phyloP scores from a whole-genome alignment of 2,888 invertebrate species.

The Daptonema setosum region DNA sequence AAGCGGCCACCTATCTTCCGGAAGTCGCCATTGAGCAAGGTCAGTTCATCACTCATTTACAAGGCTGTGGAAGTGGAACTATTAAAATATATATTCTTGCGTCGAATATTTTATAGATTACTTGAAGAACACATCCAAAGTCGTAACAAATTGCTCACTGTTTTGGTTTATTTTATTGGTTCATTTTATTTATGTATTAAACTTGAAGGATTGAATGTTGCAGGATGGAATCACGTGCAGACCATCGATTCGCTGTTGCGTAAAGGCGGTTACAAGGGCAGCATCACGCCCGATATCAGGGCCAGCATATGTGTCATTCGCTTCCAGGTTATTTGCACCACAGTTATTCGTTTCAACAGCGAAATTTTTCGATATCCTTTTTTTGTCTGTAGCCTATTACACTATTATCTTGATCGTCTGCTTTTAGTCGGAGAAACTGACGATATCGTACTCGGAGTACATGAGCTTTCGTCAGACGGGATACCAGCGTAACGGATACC shows the following conservation, averaged over 20 bases:
- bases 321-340: slow-evolving; percentile 1
- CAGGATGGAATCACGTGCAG: slow-evolving; percentile 95
- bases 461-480: too few relatives aligned
- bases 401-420: too few relatives aligned
- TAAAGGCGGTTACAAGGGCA: slow-evolving; percentile 80
- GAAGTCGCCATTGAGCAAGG: slow-evolving; percentile 96
- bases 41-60: slow-evolving; percentile 30
- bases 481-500: too few relatives aligned
- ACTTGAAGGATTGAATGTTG: too few relatives aligned
- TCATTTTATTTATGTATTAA: too few relatives aligned
- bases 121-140: not conserved
- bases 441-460: slow-evolving; percentile 8
- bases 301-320: slow-evolving; percentile 2
- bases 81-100: too few relatives aligned
- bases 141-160: not conserved
- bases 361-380: too few relatives aligned
- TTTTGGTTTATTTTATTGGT: too few relatives aligned
- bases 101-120: not conserved
- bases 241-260: slow-evolving; percentile 89
- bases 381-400: too few relatives aligned
- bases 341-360: too few relatives aligned
- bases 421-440: slow-evolving; percentile 8
- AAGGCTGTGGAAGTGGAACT: too few relatives aligned
- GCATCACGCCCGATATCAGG: slow-evolving; percentile 52
- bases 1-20: slow-evolving; percentile 92